Evolutionary conservation across 2,888 invertebrate genomes (phyloP), one percentile per base, ranked within the genome.

Genomic region (Mactromeris polynyma): DNA sequence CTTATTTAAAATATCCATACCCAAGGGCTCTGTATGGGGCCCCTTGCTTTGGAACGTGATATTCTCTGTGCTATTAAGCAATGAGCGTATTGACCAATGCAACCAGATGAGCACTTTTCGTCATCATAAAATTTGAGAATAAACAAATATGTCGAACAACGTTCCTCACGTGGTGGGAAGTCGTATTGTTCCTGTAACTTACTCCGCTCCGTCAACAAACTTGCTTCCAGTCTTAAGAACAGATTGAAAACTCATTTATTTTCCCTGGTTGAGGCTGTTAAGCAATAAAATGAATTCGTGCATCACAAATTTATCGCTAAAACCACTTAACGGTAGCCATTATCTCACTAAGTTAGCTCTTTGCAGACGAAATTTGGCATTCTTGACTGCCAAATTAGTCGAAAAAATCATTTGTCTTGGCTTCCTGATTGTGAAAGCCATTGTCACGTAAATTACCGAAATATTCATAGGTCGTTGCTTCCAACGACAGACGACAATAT

Each of bases 231-330:
- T 9, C 58, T 26, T n/a, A 26, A 26, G 6, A 64, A 26, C 58
- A 26, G n/a, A 64, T 64, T 64, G 58, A 64, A 64, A 64, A 64
- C 58, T 64, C 58, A 26, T 64, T 64, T 26, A 64, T 64, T 64
- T 64, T 64, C 26, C 26, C 58, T 64, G 26, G 58, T 26, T 26
- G 58, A 64, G 11, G 58, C 58, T 73, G 33, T 73, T 36, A 17
- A 33, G 73, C 73, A 73, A 73, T 73, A 73, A 73, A 73, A 73
- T 36, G 31, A 33, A 73, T 36, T 73, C 73, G 26, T 36, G 36
- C 36, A 11, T 73, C 36, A 73, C 73, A 36, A 73, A 73, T 73
- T 73, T 36, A 73, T 73, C 33, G 36, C 73, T 73, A 73, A 73
- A 73, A 73, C 36, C 73, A 73, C 73, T 73, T 73, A 73, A 73